Conservation (phyloP, 2,113 vertebrate species). For the Dermatemys mawii region DNA sequence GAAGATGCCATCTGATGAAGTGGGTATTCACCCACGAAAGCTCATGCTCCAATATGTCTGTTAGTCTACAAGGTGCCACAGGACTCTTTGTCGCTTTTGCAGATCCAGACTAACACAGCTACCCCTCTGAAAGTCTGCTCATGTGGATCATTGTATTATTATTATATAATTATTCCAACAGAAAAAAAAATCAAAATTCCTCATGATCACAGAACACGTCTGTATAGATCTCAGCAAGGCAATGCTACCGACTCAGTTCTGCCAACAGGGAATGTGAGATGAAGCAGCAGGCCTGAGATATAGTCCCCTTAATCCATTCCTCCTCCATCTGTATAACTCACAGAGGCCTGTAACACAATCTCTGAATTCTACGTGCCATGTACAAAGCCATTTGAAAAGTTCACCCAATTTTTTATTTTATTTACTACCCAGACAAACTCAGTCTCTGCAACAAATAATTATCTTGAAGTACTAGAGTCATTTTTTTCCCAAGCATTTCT, state of each 20-base stretch:
- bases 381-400: neutral
- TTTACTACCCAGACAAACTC: neutral
- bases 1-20: no score
- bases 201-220: neutral
- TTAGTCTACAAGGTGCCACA: no score
- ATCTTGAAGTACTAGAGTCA: neutral
- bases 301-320: neutral
- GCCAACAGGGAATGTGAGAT: neutral
- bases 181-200: neutral
- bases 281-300: neutral
- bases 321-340: neutral
- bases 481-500: neutral
- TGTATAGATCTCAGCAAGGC: neutral
- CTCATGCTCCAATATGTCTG: no score
- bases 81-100: no score
- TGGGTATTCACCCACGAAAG: no score
- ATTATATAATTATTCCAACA: neutral
- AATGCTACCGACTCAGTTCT: neutral
- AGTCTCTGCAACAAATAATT: neutral
- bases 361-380: accelerated
- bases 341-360: neutral
- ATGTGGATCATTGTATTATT: neutral
- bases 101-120: no score
- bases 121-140: no score
- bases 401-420: neutral